Percentiles rank a stretch among this genome's conserved stretches.
Conservation (phyloP, 64 coral and sea anemone species). For the Orbicella faveolata region DNA sequence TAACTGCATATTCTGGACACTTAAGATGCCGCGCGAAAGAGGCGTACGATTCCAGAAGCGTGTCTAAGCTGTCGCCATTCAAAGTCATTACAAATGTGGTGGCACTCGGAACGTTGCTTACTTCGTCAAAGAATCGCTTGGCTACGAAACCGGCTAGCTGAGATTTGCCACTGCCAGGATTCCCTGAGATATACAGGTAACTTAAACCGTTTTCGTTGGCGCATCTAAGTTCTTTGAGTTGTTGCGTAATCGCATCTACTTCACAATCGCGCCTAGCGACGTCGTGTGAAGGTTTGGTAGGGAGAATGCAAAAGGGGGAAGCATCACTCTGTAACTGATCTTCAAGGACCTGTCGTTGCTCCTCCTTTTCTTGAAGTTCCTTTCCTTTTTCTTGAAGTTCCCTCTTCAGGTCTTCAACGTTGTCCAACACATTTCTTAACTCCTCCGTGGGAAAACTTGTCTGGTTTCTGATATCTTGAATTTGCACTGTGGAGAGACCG, state of each 20-base stretch:
- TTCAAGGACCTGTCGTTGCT: neutral
- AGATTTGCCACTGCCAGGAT: conserved; percentile 33
- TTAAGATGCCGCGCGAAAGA: conserved; percentile 39
- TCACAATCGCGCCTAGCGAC: neutral
- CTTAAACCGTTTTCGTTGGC: neutral
- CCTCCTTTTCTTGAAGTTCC: neutral
- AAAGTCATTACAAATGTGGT: conserved; percentile 54
- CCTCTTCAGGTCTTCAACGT: neutral
- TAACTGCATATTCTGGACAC: conserved; percentile 40
- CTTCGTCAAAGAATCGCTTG: neutral
- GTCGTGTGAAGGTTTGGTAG: conserved; percentile 18
- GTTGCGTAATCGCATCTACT: neutral
- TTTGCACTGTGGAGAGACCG: neutral
- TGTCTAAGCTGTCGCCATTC: conserved; percentile 22
- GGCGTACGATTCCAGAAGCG: conserved; percentile 49
- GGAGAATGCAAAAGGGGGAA: conserved; percentile 1
- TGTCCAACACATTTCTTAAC: neutral
- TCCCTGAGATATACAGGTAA: conserved; percentile 25
- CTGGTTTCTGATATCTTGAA: neutral
- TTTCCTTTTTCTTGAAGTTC: neutral
- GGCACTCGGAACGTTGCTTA: neutral
- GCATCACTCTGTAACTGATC: neutral
- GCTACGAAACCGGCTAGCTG: conserved; percentile 12
- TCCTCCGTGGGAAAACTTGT: conserved; percentile 18
- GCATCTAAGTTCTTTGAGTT: neutral